Conservation (phyloP, 2,888 invertebrate genomes). For the Euclidia mi region DNA sequence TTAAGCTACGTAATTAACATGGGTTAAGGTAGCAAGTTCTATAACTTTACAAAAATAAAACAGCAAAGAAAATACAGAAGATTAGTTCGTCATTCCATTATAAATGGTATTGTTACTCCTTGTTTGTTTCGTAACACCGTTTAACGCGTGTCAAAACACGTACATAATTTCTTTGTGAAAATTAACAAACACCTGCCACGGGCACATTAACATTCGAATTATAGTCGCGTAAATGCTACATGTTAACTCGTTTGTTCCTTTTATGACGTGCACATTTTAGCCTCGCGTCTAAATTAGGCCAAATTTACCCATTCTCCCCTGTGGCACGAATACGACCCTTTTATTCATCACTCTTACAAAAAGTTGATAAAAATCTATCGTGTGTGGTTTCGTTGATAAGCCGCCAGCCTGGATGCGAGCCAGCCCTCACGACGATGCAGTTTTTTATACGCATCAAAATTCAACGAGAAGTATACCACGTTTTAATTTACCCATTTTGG, state of each 20-base stretch:
- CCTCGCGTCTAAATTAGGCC: constrained; percentile 33
- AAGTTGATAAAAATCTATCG: constrained; percentile 60
- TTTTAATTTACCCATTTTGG: constrained; percentile 88
- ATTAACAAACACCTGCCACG: constrained; percentile 46
- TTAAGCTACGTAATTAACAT: no score
- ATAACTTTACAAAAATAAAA: no score
- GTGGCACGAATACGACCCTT: constrained; percentile 32
- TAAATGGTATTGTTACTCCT: not conserved
- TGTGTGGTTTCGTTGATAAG: constrained; percentile 61
- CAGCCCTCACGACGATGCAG: constrained; percentile 64
- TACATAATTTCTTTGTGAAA: constrained; percentile 36
- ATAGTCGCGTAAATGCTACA: constrained; percentile 41
- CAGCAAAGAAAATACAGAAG: no score
- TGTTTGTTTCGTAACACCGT: constrained; percentile 13
- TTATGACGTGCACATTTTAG: constrained; percentile 41
- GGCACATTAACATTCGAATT: constrained; percentile 47
- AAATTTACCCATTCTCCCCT: constrained; percentile 38
- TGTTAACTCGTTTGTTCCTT: constrained; percentile 36
- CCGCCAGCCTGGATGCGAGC: constrained; percentile 72
- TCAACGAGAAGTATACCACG: constrained; percentile 70
- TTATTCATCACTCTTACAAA: constrained; percentile 47
- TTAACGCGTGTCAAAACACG: constrained; percentile 16
- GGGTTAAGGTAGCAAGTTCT: no score
- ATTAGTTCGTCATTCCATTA: no score
- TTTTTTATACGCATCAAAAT: constrained; percentile 78